Percentiles rank a stretch among this genome's conserved stretches.
These are phyloP conservation scores for Smittia sp. DNA, from an alignment of 2,888 invertebrate genomes.

Conservation along the genomic window DNA sequence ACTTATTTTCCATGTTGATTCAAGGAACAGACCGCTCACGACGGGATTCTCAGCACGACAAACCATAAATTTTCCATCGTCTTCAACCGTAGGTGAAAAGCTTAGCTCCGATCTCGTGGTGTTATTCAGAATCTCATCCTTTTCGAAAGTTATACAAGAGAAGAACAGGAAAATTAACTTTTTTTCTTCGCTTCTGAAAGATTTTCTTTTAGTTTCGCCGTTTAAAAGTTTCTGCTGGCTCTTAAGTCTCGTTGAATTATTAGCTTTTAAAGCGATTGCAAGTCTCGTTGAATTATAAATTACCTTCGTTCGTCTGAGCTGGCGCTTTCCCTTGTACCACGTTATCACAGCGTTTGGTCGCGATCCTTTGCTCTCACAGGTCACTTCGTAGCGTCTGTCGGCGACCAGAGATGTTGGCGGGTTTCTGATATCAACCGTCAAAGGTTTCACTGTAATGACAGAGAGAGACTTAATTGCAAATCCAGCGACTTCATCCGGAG, in stretches of 20 bases:
- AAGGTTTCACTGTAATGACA: constrained; percentile 64
- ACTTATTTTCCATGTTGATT: constrained; percentile 74
- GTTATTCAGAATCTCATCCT: constrained; percentile 74
- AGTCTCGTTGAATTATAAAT: constrained; percentile 42
- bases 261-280: background rate
- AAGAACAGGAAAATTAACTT: background rate
- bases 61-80: constrained; percentile 75
- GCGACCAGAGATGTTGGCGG: constrained; percentile 65
- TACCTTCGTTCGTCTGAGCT: constrained; percentile 70
- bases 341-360: constrained; percentile 74
- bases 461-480: background rate
- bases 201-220: too few species aligned
- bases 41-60: constrained; percentile 82
- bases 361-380: constrained; percentile 75
- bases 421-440: constrained; percentile 69
- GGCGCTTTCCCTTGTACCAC: constrained; percentile 77
- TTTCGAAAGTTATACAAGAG: background rate
- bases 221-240: background rate
- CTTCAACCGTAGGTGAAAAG: constrained; percentile 76
- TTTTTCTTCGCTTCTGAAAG: background rate
- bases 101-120: constrained; percentile 74
- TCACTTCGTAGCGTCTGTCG: constrained; percentile 66
- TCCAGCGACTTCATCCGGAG: background rate
- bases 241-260: background rate
- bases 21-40: constrained; percentile 70